Evolutionary conservation across 2,888 invertebrate genomes (phyloP), one percentile per base, ranked within the genome.

Genomic region (Mythimna ferrago): DNA sequence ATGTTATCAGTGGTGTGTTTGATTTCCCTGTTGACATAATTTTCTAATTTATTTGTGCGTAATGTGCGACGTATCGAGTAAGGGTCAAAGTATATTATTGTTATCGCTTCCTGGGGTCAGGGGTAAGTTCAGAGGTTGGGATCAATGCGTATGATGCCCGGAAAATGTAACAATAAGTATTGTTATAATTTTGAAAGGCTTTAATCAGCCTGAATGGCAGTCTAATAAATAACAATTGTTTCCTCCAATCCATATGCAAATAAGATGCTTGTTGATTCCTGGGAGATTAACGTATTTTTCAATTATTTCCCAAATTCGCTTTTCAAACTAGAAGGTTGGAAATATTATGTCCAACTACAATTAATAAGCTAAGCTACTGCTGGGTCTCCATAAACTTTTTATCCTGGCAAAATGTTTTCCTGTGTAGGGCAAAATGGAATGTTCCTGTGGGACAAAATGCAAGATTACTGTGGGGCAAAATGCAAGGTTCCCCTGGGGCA

Each of bases 11-110:
- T 35, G 26, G 35, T 66, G 62, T 66, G 54, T 60, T 60, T 73
- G 38, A 69, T 38, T 83, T 81, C 76, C 71, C 71, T 73, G 71
- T 81, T 83, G 73, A 86, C 86, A 83, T 72, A 72, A 61, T 81
- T 79, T 53, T 73, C 58, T 73, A 65, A 73, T 80, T 76, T 77
- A 35, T 69, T 66, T 68, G 32, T 56, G 60, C 69, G 71, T 73
- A 72, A 65, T 65, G 66, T 54, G 14, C 35, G 60, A 70, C 41
- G 21, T 54, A 60, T 21, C 32, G 54, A 32, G 53, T 35, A 38
- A 16, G 57, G 66, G 58, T 81, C 70, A 16, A 38, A 61, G 19
- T 54, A 32, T 53, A 9, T n/a, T n/a, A n/a, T 53, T 53, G n/a
- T 53, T 56, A 32, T 62, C 69, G 21, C 19, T 62, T 66, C 21